phyloP scores from a whole-genome alignment of 2,113 vertebrate genomes.

The Myotis brandtii region DNA sequence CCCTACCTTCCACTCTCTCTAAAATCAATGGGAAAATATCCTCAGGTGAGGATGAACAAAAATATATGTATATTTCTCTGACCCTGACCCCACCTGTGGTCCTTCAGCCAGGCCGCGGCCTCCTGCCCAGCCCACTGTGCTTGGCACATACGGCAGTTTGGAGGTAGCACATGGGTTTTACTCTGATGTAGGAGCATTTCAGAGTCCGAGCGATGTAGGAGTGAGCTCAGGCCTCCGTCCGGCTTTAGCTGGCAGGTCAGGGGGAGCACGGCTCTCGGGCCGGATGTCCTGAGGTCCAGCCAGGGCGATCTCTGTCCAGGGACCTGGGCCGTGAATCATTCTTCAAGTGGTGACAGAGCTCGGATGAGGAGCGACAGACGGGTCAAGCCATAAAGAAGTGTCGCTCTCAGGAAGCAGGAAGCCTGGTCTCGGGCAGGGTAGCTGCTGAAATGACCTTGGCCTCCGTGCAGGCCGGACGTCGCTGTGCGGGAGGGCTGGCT shows the following conservation, averaged over 20 bases:
- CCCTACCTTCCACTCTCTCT: too few relatives aligned
- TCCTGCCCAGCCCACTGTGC: not conserved
- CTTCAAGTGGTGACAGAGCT: not conserved
- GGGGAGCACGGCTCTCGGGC: not conserved
- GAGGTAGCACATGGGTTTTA: not conserved
- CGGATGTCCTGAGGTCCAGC: too few relatives aligned
- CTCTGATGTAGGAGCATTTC: not conserved
- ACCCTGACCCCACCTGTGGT: not conserved
- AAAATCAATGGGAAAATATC: too few relatives aligned
- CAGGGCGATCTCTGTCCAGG: not conserved
- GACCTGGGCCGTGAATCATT: not conserved
- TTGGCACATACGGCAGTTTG: not conserved
- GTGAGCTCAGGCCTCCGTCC: not conserved
- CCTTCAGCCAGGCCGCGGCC: too few relatives aligned
- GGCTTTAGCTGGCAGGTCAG: not conserved
- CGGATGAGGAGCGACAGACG: not conserved
- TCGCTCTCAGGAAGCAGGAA: not conserved
- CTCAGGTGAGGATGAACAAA: too few relatives aligned
- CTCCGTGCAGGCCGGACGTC: too few relatives aligned
- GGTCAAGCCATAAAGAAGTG: not conserved
- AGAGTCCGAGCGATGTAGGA: not conserved
- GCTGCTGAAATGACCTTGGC: not conserved
- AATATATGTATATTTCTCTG: not conserved
- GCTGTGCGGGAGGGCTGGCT: too few relatives aligned
- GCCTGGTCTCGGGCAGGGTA: not conserved